These are phyloP conservation scores for Ctenopoma kingsleyae DNA, from an alignment of 2,797 vertebrate species.

Conservation along the genomic window DNA sequence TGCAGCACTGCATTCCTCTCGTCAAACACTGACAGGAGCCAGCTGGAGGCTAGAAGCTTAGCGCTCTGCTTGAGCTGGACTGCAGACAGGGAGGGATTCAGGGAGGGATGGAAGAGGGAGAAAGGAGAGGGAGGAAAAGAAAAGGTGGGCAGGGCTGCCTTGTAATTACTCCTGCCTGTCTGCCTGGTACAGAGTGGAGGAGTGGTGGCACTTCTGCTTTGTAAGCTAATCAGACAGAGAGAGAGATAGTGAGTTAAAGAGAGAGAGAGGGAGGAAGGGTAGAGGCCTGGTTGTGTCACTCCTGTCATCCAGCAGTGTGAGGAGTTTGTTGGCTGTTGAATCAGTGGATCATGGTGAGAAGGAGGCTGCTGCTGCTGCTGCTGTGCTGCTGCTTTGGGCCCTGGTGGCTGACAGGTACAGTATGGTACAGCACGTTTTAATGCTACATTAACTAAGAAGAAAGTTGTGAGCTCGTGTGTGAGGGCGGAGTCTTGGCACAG, in stretches of 20 bases:
- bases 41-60: constrained; percentile 88
- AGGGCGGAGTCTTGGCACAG: constrained; percentile 33
- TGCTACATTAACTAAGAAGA: constrained; percentile 11
- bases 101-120: constrained; percentile 56
- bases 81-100: constrained; percentile 44
- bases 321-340: constrained; percentile 36
- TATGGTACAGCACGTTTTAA: constrained; percentile 41
- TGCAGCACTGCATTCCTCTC: constrained; percentile 83
- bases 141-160: constrained; percentile 71
- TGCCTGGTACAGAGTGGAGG: constrained; percentile 77
- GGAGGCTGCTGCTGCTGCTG: constrained; percentile 59
- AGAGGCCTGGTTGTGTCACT: constrained; percentile 37
- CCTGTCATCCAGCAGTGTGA: constrained; percentile 46
- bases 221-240: constrained; percentile 23
- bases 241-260: constrained; percentile 11
- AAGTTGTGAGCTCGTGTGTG: constrained; percentile 18
- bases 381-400: constrained; percentile 70
- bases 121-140: constrained; percentile 38
- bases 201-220: constrained; percentile 45
- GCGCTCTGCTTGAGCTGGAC: constrained; percentile 65
- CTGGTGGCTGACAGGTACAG: constrained; percentile 77
- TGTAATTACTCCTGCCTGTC: constrained; percentile 82
- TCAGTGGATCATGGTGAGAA: constrained; percentile 64
- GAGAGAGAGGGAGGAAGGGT: neutral
- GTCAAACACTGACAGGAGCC: constrained; percentile 87